phyloP scores from a whole-genome alignment of 2,113 vertebrate species.

The Sterna hirundo region DNA sequence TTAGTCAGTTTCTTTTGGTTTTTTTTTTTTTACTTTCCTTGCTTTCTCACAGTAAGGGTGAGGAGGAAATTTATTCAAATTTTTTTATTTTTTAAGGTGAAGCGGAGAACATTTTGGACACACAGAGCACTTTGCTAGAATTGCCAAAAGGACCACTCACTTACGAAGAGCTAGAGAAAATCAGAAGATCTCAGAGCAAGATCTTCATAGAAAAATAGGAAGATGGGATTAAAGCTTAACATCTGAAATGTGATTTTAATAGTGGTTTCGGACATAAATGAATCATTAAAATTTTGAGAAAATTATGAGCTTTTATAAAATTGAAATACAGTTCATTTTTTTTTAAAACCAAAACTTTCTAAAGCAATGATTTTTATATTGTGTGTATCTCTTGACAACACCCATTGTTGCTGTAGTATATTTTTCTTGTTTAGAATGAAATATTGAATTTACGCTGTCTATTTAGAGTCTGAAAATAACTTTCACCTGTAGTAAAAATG shows the following conservation, averaged over 20 bases:
- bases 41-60: neutral
- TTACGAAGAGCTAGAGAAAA: constrained; percentile 86
- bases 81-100: constrained; percentile 71
- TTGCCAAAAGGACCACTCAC: constrained; percentile 81
- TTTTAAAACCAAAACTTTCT: neutral
- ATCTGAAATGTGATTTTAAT: constrained; percentile 3
- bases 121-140: constrained; percentile 72
- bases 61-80: neutral
- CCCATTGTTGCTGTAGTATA: neutral
- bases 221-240: neutral
- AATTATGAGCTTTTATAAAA: neutral
- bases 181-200: constrained; percentile 76
- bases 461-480: neutral
- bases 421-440: neutral
- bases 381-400: neutral
- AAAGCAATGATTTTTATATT: neutral
- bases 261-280: neutral
- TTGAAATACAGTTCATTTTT: neutral
- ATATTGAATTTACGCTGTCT: neutral
- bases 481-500: neutral
- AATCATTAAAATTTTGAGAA: neutral
- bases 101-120: constrained; percentile 83
- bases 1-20: neutral
- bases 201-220: constrained; percentile 78
- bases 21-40: neutral